Evolutionary conservation across 2,888 invertebrate genomes (phyloP).

Genomic region (Nemotelus pantherinus): DNA sequence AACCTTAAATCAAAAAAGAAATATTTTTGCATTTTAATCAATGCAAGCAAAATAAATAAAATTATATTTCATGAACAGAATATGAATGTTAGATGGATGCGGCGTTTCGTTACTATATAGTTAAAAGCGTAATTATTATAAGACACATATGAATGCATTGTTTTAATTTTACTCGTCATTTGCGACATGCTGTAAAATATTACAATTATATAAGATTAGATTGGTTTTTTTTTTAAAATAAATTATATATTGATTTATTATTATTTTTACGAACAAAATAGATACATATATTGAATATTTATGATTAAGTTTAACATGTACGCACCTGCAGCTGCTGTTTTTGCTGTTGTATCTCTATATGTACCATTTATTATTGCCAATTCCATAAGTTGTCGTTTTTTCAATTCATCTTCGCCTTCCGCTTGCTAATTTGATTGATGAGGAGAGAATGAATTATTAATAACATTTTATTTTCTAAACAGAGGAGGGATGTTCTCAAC

Average conservation of each 20-base stretch:
- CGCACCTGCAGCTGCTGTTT: slow-evolving; percentile 85
- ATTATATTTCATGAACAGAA: no score
- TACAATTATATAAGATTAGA: background rate
- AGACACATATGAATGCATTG: slow-evolving; percentile 26
- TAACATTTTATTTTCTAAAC: background rate
- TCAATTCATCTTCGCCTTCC: slow-evolving; percentile 99
- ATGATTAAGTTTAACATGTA: slow-evolving; percentile 43
- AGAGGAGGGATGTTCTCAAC: no score
- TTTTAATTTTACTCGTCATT: slow-evolving; percentile 4
- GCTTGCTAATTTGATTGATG: slow-evolving; percentile 78
- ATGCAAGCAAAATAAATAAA: no score
- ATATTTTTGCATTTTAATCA: no score
- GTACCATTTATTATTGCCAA: slow-evolving; percentile 99
- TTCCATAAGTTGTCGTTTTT: slow-evolving; percentile 99
- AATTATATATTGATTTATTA: slow-evolving; percentile 6
- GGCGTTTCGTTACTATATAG: no score
- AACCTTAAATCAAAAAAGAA: no score
- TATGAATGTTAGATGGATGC: no score
- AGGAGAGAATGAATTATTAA: slow-evolving; percentile 22
- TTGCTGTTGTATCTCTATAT: slow-evolving; percentile 94
- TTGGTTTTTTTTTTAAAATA: background rate
- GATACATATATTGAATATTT: background rate
- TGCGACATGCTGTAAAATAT: slow-evolving; percentile 33
- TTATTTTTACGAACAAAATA: slow-evolving; percentile 3
- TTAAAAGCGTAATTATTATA: no score